These are phyloP conservation scores for Cyclargus thomasi DNA, from an alignment of 1,140 invertebrate genomes.

Conservation along the genomic window DNA sequence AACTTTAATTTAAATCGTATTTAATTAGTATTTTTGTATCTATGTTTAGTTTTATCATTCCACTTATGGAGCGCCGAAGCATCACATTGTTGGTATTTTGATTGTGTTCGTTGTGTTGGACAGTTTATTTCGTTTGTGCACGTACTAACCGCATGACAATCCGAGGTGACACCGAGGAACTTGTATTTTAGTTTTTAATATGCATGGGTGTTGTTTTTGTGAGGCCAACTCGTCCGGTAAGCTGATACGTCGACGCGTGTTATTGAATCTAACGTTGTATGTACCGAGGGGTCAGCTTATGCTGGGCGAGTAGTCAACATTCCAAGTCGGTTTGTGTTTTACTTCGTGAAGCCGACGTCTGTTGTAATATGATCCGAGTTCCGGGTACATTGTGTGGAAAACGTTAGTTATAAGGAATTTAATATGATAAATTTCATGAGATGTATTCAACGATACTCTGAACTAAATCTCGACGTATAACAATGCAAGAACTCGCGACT, in stretches of 20 bases:
- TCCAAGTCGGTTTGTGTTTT: conserved; percentile 29
- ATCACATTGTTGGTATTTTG: conserved; percentile 35
- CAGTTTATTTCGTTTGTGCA: conserved; percentile 36
- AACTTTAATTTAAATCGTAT: conserved; percentile 52
- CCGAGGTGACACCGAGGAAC: conserved; percentile 17
- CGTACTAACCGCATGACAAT: conserved; percentile 63
- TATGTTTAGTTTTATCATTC: conserved; percentile 66
- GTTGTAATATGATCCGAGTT: conserved; percentile 31
- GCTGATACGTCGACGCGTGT: background rate
- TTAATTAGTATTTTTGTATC: conserved; percentile 66
- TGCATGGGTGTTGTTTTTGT: conserved; percentile 20
- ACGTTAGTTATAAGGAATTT: background rate
- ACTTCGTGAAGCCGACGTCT: conserved; percentile 20
- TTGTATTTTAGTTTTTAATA: conserved; percentile 24
- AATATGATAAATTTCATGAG: background rate
- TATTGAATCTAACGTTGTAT: background rate
- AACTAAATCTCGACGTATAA: background rate
- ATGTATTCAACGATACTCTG: background rate
- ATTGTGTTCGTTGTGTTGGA: conserved; percentile 28
- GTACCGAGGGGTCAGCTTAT: background rate
- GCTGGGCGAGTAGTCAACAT: conserved; percentile 15
- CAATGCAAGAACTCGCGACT: background rate
- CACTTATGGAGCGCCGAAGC: conserved; percentile 36
- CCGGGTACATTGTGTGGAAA: background rate
- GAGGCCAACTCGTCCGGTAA: background rate